phyloP scores from a whole-genome alignment of 2,888 invertebrate genomes.

The Calameuta pallipes region DNA sequence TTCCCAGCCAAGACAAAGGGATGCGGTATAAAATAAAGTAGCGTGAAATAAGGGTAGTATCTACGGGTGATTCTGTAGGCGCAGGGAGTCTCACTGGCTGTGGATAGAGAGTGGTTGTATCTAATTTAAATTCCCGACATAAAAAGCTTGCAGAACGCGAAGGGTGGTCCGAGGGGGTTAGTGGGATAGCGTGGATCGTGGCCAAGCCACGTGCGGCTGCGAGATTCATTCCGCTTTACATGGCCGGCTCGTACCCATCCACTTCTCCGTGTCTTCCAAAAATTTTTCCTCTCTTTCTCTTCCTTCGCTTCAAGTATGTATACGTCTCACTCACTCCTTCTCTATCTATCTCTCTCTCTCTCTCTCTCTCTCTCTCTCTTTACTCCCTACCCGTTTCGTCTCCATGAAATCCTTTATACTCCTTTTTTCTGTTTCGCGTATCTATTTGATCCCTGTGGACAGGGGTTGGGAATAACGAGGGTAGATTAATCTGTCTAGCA shows the following conservation, averaged over 20 bases:
- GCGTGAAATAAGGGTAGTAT: slow-evolving; percentile 46
- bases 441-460: not conserved
- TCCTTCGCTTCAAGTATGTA: not conserved
- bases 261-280: slow-evolving; percentile 38
- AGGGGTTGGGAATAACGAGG: not conserved
- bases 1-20: not conserved
- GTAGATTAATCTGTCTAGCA: not conserved
- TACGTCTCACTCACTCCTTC: slow-evolving; percentile 20
- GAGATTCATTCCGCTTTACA: slow-evolving; percentile 63
- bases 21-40: slow-evolving; percentile 36
- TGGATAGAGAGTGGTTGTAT: slow-evolving; percentile 55
- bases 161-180: slow-evolving; percentile 17
- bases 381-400: slow-evolving; percentile 32
- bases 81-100: slow-evolving; percentile 47
- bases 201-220: slow-evolving; percentile 63
- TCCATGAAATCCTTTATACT: slow-evolving; percentile 37
- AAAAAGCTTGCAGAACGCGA: slow-evolving; percentile 57
- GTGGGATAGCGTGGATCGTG: slow-evolving; percentile 57
- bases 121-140: slow-evolving; percentile 63
- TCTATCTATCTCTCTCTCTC: slow-evolving; percentile 2
- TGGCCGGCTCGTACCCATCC: slow-evolving; percentile 53
- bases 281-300: slow-evolving; percentile 30
- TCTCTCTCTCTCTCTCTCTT: slow-evolving; percentile 14
- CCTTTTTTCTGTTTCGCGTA: not conserved
- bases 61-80: slow-evolving; percentile 49